Evolutionary conservation across 1,140 invertebrate species (phyloP).

Genomic region (Bicyclus anynana): DNA sequence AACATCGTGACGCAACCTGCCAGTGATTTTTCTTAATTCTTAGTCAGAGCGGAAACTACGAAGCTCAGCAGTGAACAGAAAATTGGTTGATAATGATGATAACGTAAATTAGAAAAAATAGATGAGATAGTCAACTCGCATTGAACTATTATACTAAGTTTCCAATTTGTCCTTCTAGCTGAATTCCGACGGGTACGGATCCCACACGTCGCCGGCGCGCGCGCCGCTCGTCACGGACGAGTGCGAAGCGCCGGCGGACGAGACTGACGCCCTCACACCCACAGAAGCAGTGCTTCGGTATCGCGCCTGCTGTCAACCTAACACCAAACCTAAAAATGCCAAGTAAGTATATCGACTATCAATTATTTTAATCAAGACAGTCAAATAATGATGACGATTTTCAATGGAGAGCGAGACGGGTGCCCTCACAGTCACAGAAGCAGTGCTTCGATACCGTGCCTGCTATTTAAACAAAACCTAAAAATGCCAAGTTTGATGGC

Average conservation of each 20-base stretch:
- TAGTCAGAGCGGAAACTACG: too few relatives aligned
- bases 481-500: too few relatives aligned
- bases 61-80: too few relatives aligned
- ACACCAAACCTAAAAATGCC: slow-evolving; percentile 88
- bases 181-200: slow-evolving; percentile 84
- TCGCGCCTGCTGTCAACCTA: slow-evolving; percentile 61
- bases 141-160: slow-evolving; percentile 1
- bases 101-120: too few relatives aligned
- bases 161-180: slow-evolving; percentile 42
- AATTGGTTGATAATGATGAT: too few relatives aligned
- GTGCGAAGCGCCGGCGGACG: slow-evolving; percentile 74
- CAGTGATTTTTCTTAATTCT: too few relatives aligned
- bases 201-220: slow-evolving; percentile 90
- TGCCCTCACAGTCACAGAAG: too few relatives aligned
- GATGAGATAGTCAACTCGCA: background rate
- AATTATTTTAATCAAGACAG: background rate
- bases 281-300: slow-evolving; percentile 56
- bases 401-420: too few relatives aligned
- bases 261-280: slow-evolving; percentile 74
- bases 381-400: too few relatives aligned
- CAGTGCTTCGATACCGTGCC: too few relatives aligned
- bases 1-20: too few relatives aligned
- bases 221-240: slow-evolving; percentile 71
- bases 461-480: too few relatives aligned
- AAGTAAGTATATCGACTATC: slow-evolving; percentile 44